phyloP scores from a whole-genome alignment of 2,797 vertebrate species.

The Tamandua tetradactyla region DNA sequence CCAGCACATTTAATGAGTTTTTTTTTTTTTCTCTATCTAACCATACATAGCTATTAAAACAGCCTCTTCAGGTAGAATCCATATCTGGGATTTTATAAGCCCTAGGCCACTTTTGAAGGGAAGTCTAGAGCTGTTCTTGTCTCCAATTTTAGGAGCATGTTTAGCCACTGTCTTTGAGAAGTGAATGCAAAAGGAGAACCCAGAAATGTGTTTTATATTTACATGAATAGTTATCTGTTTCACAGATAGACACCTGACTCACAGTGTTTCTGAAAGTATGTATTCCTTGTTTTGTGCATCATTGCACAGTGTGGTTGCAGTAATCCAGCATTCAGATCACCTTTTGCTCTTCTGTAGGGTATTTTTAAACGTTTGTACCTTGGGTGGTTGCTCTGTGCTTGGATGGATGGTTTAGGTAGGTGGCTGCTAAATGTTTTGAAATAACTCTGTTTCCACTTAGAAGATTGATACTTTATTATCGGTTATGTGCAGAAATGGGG shows the following conservation, averaged over 20 bases:
- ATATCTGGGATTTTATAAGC: neutral
- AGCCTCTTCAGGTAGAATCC: neutral
- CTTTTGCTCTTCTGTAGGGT: neutral
- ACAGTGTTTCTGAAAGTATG: neutral
- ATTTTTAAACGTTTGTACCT: neutral
- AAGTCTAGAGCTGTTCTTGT: neutral
- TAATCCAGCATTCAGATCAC: neutral
- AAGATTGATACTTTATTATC: neutral
- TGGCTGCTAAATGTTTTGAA: no score
- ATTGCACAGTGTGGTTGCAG: neutral
- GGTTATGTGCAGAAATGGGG: neutral
- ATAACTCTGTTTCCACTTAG: no score
- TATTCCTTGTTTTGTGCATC: neutral
- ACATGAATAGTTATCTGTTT: neutral
- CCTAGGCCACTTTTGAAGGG: neutral
- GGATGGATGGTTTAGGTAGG: neutral
- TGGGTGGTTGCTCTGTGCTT: neutral
- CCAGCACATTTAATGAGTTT: no score
- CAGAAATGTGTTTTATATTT: neutral
- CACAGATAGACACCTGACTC: neutral
- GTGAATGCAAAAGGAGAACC: neutral
- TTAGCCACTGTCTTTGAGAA: neutral
- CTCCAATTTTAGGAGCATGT: neutral
- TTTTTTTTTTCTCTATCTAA: no score
- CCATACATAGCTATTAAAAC: no score